A percentile compares a stretch with the other conserved stretches of the same genome.
Conservation (phyloP, 2,888 invertebrate species). For the Timandra comae region DNA sequence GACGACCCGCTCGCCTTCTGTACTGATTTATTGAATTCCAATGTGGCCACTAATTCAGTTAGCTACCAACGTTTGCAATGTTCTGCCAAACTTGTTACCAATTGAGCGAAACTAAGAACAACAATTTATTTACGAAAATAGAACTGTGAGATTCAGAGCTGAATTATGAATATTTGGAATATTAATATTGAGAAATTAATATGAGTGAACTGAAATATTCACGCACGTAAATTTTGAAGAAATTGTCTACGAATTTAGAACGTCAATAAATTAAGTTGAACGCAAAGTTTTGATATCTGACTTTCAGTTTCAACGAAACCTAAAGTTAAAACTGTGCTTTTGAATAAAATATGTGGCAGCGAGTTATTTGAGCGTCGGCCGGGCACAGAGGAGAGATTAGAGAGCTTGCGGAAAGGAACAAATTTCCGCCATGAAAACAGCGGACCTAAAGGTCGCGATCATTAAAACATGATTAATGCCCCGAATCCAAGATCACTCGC, state of each 20-base stretch:
- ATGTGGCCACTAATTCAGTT: constrained; percentile 21
- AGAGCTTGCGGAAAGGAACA: constrained; percentile 23
- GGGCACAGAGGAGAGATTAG: constrained; percentile 22
- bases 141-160: too few relatives aligned
- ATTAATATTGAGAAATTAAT: too few relatives aligned
- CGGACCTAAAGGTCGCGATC: constrained; percentile 23
- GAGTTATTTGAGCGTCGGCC: constrained; percentile 3
- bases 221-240: too few relatives aligned
- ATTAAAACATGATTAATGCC: constrained; percentile 35
- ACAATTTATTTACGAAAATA: constrained; percentile 1
- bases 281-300: constrained; percentile 2
- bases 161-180: too few relatives aligned
- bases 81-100: constrained; percentile 11
- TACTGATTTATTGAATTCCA: constrained; percentile 40
- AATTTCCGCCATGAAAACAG: constrained; percentile 32
- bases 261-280: background rate
- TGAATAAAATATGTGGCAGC: constrained; percentile 14
- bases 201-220: too few relatives aligned
- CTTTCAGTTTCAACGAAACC: background rate
- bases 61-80: constrained; percentile 7
- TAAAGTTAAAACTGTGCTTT: background rate
- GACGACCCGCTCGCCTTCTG: constrained; percentile 22
- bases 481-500: constrained; percentile 10
- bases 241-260: too few relatives aligned
- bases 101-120: constrained; percentile 4